These are phyloP conservation scores for Tetrao urogallus DNA, from an alignment of 2,113 vertebrate genomes.

Conservation along the genomic window DNA sequence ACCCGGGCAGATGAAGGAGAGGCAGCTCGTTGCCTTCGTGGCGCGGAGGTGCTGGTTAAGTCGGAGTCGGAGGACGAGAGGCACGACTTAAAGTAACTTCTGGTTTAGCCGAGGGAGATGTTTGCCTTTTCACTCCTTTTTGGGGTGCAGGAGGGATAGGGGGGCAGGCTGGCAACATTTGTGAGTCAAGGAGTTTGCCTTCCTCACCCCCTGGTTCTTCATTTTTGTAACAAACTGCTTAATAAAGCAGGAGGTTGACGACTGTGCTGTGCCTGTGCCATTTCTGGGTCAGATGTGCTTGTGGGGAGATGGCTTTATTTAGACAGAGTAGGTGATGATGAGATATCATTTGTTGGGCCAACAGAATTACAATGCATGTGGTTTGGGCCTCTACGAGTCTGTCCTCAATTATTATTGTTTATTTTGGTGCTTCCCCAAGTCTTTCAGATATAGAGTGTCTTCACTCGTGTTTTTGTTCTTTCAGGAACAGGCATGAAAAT, in stretches of 20 bases:
- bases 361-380: not conserved
- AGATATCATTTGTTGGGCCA: not conserved
- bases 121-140: not conserved
- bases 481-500: not conserved
- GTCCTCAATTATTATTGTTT: constrained; percentile 17
- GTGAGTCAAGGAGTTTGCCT: rapidly evolving
- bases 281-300: not conserved
- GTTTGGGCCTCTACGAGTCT: not conserved
- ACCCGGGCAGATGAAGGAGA: not conserved
- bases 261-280: not conserved
- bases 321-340: constrained; percentile 32
- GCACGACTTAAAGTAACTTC: not conserved
- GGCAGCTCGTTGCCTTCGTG: not conserved
- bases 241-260: not conserved
- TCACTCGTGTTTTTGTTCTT: constrained; percentile 19
- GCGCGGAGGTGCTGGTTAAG: not conserved
- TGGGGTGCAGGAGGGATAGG: not conserved
- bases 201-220: rapidly evolving
- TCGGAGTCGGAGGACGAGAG: not conserved
- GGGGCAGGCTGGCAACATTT: not conserved
- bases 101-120: not conserved
- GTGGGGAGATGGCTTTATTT: constrained; percentile 16
- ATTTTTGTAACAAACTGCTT: rapidly evolving
- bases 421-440: not conserved
- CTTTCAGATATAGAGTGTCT: constrained; percentile 3